Base-by-base conservation (phyloP, 2,888 invertebrate species). In the Vanessa cardui region DNA sequence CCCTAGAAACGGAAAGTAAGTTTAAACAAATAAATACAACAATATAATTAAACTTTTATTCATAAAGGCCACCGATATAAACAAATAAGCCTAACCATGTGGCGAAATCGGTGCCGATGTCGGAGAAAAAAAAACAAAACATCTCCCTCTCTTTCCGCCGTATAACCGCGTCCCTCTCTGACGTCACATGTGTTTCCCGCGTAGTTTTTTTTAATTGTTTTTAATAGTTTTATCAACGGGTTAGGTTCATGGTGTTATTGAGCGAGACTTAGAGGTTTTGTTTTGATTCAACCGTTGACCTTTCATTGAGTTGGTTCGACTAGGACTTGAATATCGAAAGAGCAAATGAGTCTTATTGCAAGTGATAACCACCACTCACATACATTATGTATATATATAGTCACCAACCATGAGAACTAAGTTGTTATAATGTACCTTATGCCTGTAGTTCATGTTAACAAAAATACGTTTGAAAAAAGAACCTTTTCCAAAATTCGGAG, bases 131-230 rank as follows among this genome's bases (percentile, higher is more conserved):
- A 81, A 80, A 80, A 80, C 77, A 80, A 77, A 61, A 68, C 69
- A 69, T 54, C 56, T 6, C 72, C 71, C 2, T 82, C 85, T 58
- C 82, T 46, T 44, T 86, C 78, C 4, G 8, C 46, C 69, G 76
- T 76, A 83, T 80, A 77, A 75, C 80, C 49, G 68, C 61, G 74
- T 87, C 87, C 65, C 81, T 59, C 45, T 86, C 80, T 64, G 59
- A 39, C 74, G 61, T 63, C 85, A 89, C 89, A 88, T 88, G 87
- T 89, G 89, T 78, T 83, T 77, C 78, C 84, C 84, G 84, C 77
- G 80, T 88, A 83, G 83, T 84, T 84, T 80, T 86, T 81, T 84
- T 84, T 85, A 83, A 82, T 80, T 79, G 77, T 80, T 80, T 74
- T 78, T 80, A 77, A 80, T 70, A 70, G 70, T 70, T 70, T 70